These are phyloP conservation scores for Brachypterus glaber DNA, from an alignment of 2,888 invertebrate genomes.

Conservation along the genomic window DNA sequence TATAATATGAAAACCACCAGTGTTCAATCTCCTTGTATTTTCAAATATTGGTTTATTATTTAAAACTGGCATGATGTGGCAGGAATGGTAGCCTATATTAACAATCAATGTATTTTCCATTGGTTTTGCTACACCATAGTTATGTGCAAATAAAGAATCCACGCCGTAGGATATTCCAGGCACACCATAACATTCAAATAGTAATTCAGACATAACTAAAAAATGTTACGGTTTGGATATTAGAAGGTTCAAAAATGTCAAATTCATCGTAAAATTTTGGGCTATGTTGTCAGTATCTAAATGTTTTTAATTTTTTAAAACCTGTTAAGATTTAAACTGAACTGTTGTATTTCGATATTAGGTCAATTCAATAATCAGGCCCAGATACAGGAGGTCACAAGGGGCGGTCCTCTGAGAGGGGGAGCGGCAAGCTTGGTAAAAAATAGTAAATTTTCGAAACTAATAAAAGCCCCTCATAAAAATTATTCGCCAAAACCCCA, in stretches of 20 bases:
- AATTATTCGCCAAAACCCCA: too few relatives aligned
- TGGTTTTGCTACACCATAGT: constrained; percentile 48
- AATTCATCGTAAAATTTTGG: too few relatives aligned
- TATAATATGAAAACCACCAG: constrained; percentile 80
- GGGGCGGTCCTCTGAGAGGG: too few relatives aligned
- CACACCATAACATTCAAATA: constrained; percentile 87
- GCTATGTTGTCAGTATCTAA: too few relatives aligned
- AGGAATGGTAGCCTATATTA: constrained; percentile 79
- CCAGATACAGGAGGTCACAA: too few relatives aligned
- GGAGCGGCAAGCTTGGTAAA: too few relatives aligned
- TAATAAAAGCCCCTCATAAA: too few relatives aligned
- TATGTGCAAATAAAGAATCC: constrained; percentile 67
- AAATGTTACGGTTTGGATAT: constrained; percentile 22
- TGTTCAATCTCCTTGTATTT: constrained; percentile 71
- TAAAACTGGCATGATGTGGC: constrained; percentile 78
- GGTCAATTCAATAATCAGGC: too few relatives aligned
- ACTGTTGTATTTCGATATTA: too few relatives aligned
- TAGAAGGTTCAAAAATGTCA: background rate
- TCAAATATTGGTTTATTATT: constrained; percentile 57
- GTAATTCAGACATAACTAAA: constrained; percentile 85
- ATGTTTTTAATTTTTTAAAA: too few relatives aligned
- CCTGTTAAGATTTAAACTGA: too few relatives aligned
- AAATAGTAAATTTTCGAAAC: too few relatives aligned
- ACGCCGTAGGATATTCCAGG: constrained; percentile 81
- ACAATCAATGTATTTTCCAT: constrained; percentile 64